Percentiles rank a stretch among this genome's conserved stretches.
Conservation (phyloP, 2,888 invertebrate species). For the Ormyrus pomaceus region DNA sequence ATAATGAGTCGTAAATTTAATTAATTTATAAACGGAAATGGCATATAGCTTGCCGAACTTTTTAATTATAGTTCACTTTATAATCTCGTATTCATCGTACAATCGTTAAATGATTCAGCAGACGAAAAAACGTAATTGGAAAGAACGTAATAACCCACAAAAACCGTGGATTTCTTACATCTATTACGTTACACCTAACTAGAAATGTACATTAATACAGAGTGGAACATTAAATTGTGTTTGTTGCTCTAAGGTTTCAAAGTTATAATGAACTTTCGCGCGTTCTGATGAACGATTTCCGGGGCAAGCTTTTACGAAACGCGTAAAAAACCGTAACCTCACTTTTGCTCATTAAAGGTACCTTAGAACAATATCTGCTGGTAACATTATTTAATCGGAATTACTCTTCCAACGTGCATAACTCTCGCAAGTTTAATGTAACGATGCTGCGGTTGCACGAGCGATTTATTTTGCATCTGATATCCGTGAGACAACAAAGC, state of each 20-base stretch:
- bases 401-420: no score
- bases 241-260: background rate
- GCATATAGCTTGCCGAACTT: background rate
- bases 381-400: no score
- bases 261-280: slow-evolving; percentile 11
- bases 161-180: slow-evolving; percentile 6
- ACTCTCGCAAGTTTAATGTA: no score
- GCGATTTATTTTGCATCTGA: no score
- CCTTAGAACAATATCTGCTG: no score
- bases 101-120: background rate
- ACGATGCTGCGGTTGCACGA: no score
- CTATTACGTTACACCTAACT: background rate
- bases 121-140: slow-evolving; percentile 1
- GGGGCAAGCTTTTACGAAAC: background rate
- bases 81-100: background rate
- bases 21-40: background rate
- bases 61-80: background rate
- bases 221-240: slow-evolving; percentile 8
- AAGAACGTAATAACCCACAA: background rate
- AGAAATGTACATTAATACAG: slow-evolving; percentile 21
- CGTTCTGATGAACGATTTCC: slow-evolving; percentile 13
- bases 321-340: no score
- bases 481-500: no score
- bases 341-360: no score
- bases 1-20: background rate